Base-by-base conservation (phyloP, 2,888 invertebrate genomes). In the Eulithis testata region DNA sequence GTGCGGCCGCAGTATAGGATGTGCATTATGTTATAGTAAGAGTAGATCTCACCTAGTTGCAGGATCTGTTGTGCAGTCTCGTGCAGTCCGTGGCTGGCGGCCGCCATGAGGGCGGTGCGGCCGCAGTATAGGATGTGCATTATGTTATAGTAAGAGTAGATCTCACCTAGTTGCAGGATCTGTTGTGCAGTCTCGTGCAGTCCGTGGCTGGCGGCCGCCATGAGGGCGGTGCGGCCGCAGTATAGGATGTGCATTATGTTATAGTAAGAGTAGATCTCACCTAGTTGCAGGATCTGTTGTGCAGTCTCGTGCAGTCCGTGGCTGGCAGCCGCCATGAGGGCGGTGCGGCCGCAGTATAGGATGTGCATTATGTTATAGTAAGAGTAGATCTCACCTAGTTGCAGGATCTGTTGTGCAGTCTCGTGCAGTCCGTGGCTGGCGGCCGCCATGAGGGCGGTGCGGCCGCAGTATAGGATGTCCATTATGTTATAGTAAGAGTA, bases 361-460 rank as follows among this genome's bases (percentile, higher is more conserved):
- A n/a, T n/a, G n/a, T n/a, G n/a, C n/a, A n/a, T n/a, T n/a, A n/a
- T n/a, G n/a, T n/a, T n/a, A n/a, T n/a, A 21, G 21, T 21, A 21
- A 21, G 21, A 21, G 2, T 31, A 31, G 31, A 31, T 12, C 51
- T 44, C 62, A 84, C 96, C 97, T 60, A 97, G 94, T 76, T 94
- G 94, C 69, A 97, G 87, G 62, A 98, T 93, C 80, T 96, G 95
- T 69, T 95, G 94, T 11, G 96, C 94, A 58, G 95, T 94, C 69
- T 95, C 95, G 0, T 94, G 71, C 69, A 95, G 95, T 0, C 97
- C 97, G 70, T 96, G 92, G 43, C 94, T 94, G 11, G 97, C 95
- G 58, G 97, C 97, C 0, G 96, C 95, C 96, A 97, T 97, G 74
- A 98, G 93, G 0, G 97, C 94, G 11, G 96, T 96, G 66, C 94